phyloP scores from a whole-genome alignment of 2,113 vertebrate species.

The Romanogobio albipinnatus region DNA sequence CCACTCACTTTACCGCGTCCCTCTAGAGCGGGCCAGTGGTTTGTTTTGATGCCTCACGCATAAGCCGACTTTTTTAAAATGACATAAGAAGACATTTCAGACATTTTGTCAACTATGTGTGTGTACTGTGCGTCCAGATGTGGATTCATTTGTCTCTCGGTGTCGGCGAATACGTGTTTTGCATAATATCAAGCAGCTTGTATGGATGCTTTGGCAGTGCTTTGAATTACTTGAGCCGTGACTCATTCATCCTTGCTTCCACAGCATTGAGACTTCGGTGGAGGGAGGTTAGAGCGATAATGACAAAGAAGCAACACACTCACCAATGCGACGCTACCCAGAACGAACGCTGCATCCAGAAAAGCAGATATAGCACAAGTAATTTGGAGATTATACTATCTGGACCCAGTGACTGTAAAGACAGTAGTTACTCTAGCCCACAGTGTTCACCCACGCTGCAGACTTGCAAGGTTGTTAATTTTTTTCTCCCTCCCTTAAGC shows the following conservation, averaged over 20 bases:
- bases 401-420: conserved; percentile 21
- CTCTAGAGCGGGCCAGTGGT: background rate
- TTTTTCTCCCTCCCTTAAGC: background rate
- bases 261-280: background rate
- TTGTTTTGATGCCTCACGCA: background rate
- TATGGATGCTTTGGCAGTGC: conserved; percentile 17
- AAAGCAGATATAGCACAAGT: conserved; percentile 6
- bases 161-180: conserved; percentile 7
- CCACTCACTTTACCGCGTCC: conserved; percentile 23
- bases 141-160: conserved; percentile 24
- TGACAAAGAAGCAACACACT: conserved; percentile 10
- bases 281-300: conserved; percentile 32
- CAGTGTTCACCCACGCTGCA: conserved; percentile 32
- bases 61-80: background rate
- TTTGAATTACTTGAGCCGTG: conserved; percentile 22
- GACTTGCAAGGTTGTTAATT: conserved; percentile 14
- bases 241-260: conserved; percentile 42
- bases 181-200: conserved; percentile 41
- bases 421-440: conserved; percentile 21
- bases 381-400: conserved; percentile 37
- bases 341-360: background rate
- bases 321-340: conserved; percentile 2
- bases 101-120: background rate
- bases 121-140: background rate
- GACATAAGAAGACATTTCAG: background rate